A percentile compares a stretch with the other conserved stretches of the same genome.
phyloP scores from a whole-genome alignment of 2,113 vertebrate species.

The Heterotilapia buettikoferi region DNA sequence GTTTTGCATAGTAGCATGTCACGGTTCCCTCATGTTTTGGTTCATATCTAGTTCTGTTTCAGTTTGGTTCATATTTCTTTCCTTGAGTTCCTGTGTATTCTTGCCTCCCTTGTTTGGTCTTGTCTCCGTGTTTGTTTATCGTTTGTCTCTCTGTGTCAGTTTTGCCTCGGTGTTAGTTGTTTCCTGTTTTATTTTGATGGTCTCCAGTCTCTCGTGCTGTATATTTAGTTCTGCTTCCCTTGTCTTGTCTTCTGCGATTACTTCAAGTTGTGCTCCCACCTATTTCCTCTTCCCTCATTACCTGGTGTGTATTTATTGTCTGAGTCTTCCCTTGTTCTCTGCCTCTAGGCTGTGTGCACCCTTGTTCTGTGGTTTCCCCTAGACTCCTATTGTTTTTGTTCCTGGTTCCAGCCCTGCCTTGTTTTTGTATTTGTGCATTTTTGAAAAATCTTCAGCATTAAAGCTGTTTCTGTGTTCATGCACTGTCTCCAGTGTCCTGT shows the following conservation, averaged over 20 bases:
- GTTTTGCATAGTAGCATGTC: neutral
- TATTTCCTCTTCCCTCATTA: neutral
- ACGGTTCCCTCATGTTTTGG: neutral
- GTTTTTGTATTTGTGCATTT: neutral
- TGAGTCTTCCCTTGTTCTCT: neutral
- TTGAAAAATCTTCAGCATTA: neutral
- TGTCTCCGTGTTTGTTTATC: fast-evolving
- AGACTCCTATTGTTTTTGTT: neutral
- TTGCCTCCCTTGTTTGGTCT: neutral
- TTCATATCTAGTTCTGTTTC: neutral
- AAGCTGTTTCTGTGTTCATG: neutral
- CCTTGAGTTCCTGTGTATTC: neutral
- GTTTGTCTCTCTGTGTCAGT: neutral
- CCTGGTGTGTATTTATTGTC: neutral
- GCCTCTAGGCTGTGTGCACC: neutral
- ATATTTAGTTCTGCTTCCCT: neutral
- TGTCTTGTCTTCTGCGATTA: neutral
- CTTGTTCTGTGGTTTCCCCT: neutral
- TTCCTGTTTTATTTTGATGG: neutral
- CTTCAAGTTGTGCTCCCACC: neutral
- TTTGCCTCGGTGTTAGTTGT: neutral
- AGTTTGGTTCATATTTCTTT: neutral
- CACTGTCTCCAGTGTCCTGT: neutral
- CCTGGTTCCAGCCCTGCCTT: neutral
- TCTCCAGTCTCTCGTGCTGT: neutral